phyloP scores from a whole-genome alignment of 2,797 vertebrate species.

The Phoxinus dragarum region DNA sequence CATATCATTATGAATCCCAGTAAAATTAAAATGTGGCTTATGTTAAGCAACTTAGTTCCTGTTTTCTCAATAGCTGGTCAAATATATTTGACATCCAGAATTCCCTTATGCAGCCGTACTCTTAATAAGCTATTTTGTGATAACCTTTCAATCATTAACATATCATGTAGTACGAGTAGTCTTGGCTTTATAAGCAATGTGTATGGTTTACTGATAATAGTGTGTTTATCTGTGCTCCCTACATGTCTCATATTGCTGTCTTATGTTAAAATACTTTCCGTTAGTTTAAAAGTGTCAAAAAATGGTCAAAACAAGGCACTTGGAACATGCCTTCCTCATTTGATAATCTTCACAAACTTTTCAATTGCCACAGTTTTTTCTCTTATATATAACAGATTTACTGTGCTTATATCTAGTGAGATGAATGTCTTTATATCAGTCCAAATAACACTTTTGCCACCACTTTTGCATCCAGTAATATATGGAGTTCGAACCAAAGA shows the following conservation, averaged over 20 bases:
- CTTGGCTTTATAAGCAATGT: conserved; percentile 57
- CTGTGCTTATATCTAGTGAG: conserved; percentile 37
- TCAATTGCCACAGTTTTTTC: conserved; percentile 61
- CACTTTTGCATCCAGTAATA: conserved; percentile 65
- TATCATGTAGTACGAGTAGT: conserved; percentile 59
- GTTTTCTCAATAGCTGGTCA: conserved; percentile 51
- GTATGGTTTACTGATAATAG: conserved; percentile 44
- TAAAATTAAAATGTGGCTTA: conserved; percentile 58
- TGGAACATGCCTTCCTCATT: conserved; percentile 67
- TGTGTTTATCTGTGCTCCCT: conserved; percentile 59
- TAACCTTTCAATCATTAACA: conserved; percentile 60
- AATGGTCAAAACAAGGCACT: conserved; percentile 63
- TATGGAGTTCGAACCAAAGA: conserved; percentile 62
- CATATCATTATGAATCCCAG: conserved; percentile 66
- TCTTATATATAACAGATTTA: conserved; percentile 63
- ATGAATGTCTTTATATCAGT: conserved; percentile 62
- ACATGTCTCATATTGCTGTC: conserved; percentile 56
- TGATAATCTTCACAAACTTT: conserved; percentile 69
- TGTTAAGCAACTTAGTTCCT: conserved; percentile 55
- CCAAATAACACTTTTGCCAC: conserved; percentile 62
- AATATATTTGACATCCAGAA: conserved; percentile 60
- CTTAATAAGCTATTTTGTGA: conserved; percentile 69
- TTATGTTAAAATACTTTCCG: conserved; percentile 64
- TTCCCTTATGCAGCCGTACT: conserved; percentile 59
- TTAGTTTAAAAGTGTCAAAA: conserved; percentile 61